phyloP scores from a whole-genome alignment of 2,797 vertebrate genomes.

The Xyrichtys novacula region DNA sequence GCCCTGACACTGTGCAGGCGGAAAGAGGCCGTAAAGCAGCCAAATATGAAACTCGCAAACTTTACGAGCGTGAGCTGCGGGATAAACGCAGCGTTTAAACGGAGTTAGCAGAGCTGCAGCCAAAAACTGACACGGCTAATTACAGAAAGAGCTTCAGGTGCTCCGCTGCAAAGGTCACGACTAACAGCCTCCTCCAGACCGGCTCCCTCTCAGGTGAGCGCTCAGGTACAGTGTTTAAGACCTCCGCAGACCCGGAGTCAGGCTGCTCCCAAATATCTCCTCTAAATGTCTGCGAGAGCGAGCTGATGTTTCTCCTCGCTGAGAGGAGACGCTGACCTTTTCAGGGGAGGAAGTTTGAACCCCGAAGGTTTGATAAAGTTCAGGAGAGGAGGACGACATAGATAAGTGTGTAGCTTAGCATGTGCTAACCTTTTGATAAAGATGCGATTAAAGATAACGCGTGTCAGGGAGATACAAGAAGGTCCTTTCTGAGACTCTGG shows the following conservation, averaged over 20 bases:
- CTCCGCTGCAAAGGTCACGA: slow-evolving; percentile 46
- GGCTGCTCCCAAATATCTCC: not conserved
- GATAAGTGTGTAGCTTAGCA: too few species aligned
- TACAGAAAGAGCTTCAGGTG: slow-evolving; percentile 31
- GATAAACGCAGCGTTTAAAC: slow-evolving; percentile 10
- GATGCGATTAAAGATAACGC: too few species aligned
- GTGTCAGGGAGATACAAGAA: too few species aligned
- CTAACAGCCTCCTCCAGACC: slow-evolving; percentile 25
- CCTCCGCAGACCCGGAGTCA: not conserved
- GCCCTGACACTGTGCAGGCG: slow-evolving; percentile 49
- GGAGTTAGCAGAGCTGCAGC: slow-evolving; percentile 28
- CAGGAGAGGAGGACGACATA: not conserved
- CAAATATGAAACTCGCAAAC: slow-evolving; percentile 46
- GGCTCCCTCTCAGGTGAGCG: slow-evolving; percentile 1
- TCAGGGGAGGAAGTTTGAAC: not conserved
- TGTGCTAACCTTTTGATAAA: too few species aligned
- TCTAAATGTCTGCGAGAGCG: not conserved
- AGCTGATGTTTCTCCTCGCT: not conserved
- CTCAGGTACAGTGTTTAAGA: slow-evolving; percentile 14
- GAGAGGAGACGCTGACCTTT: not conserved
- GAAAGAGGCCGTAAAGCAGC: slow-evolving; percentile 31
- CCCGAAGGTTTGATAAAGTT: not conserved
- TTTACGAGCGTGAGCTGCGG: slow-evolving; percentile 6
- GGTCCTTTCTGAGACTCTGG: too few species aligned
- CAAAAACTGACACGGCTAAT: slow-evolving; percentile 41